Evolutionary conservation across 2,797 vertebrate genomes (phyloP).

Genomic region (Alca torda): DNA sequence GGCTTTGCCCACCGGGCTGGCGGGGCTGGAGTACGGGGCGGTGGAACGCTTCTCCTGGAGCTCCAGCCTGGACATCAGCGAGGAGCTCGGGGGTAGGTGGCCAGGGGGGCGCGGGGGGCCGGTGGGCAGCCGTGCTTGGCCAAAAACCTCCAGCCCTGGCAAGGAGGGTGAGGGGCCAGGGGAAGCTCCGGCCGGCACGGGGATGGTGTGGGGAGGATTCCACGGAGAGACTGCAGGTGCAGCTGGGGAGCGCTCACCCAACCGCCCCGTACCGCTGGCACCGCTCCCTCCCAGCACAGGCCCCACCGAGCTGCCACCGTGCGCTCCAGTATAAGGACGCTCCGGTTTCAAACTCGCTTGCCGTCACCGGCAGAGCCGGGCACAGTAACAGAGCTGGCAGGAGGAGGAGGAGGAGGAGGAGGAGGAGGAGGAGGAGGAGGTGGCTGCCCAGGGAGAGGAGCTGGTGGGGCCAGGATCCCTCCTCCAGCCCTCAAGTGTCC

Average conservation of each 20-base stretch:
- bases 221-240: neutral
- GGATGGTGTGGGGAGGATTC: neutral
- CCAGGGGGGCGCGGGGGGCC: neutral
- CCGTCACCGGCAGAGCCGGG: neutral
- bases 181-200: rapidly evolving
- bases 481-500: neutral
- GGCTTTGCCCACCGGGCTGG: slow-evolving; percentile 76
- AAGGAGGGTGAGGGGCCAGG: neutral
- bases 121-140: rapidly evolving
- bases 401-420: neutral
- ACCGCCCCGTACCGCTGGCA: rapidly evolving
- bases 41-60: slow-evolving; percentile 90
- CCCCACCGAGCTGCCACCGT: neutral
- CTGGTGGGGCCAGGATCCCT: neutral
- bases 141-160: neutral
- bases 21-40: slow-evolving; percentile 46
- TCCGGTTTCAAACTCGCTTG: neutral
- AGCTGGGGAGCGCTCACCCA: neutral
- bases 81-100: slow-evolving; percentile 87
- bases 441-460: neutral
- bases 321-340: neutral
- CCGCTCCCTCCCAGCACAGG: neutral
- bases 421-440: neutral
- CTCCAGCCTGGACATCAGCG: slow-evolving; percentile 84
- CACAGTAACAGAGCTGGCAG: neutral